phyloP scores from a whole-genome alignment of 2,797 vertebrate genomes.

The Luscinia luscinia region DNA sequence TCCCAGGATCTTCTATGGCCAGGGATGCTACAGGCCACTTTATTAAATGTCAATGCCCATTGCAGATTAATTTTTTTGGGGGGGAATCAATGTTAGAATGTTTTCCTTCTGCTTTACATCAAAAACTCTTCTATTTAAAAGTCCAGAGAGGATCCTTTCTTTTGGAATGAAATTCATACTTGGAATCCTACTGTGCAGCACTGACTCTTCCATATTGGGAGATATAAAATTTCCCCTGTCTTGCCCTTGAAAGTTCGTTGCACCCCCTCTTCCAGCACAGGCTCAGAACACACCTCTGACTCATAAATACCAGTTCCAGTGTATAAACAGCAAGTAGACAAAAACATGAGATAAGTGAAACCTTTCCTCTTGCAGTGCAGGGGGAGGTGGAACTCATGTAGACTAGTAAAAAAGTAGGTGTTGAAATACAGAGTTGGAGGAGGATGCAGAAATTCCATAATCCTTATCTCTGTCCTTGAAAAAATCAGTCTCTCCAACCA shows the following conservation, averaged over 20 bases:
- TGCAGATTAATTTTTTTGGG: not conserved
- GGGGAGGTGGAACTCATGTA: not conserved
- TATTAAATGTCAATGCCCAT: constrained; percentile 69
- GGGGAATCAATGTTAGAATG: not conserved
- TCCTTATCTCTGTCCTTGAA: not conserved
- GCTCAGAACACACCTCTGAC: not conserved
- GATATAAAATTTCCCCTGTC: not conserved
- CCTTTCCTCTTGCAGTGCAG: not conserved
- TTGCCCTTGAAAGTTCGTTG: not conserved
- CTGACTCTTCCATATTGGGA: not conserved
- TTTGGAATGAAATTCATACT: not conserved
- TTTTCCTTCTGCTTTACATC: not conserved
- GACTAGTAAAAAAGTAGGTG: not conserved
- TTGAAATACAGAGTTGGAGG: not conserved
- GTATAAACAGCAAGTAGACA: not conserved
- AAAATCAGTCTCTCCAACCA: not conserved
- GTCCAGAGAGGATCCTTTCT: not conserved
- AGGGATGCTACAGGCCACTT: constrained; percentile 57
- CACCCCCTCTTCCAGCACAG: not conserved
- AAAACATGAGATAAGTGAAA: not conserved
- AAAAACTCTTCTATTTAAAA: not conserved
- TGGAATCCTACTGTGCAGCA: not conserved
- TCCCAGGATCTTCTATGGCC: constrained; percentile 44
- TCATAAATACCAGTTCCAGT: not conserved
- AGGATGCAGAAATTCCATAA: not conserved